A percentile compares a stretch with the other conserved stretches of the same genome.
These are phyloP conservation scores for Hedychridium roseum DNA, from an alignment of 2,888 invertebrate species.

Conservation along the genomic window DNA sequence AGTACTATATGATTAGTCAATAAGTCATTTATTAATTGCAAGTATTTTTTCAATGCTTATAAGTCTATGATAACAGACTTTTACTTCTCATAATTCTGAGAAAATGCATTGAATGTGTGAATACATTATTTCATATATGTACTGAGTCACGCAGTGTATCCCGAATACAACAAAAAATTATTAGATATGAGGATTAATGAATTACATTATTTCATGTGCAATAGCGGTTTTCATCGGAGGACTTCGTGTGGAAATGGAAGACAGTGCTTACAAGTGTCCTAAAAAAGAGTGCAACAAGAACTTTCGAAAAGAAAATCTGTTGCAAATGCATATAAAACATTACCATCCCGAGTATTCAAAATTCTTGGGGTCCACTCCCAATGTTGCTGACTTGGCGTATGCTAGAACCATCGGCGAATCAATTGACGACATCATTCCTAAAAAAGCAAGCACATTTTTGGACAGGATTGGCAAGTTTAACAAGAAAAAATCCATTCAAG, in stretches of 20 bases:
- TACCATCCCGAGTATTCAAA: conserved; percentile 85
- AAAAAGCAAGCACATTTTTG: conserved; percentile 58
- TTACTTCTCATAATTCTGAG: too few species aligned
- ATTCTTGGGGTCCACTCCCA: conserved; percentile 81
- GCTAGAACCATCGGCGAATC: conserved; percentile 76
- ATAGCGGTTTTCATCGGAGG: conserved; percentile 62
- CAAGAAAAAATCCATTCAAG: conserved; percentile 28
- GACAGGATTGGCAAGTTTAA: conserved; percentile 57
- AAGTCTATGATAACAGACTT: too few species aligned
- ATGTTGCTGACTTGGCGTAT: conserved; percentile 85
- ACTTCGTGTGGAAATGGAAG: conserved; percentile 71
- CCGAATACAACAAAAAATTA: too few species aligned
- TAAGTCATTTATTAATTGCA: too few species aligned
- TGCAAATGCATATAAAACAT: conserved; percentile 94
- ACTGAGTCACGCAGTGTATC: too few species aligned
- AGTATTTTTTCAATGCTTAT: too few species aligned
- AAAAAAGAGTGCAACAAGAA: conserved; percentile 86
- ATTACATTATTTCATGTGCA: too few species aligned
- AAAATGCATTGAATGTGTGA: too few species aligned
- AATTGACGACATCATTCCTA: conserved; percentile 63
- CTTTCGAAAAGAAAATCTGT: conserved; percentile 88
- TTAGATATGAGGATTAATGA: too few species aligned
- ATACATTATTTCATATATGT: too few species aligned
- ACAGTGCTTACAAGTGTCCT: conserved; percentile 76
- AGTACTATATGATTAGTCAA: too few species aligned